phyloP scores from a whole-genome alignment of 2,888 invertebrate genomes.

The Eupithecia insigniata region DNA sequence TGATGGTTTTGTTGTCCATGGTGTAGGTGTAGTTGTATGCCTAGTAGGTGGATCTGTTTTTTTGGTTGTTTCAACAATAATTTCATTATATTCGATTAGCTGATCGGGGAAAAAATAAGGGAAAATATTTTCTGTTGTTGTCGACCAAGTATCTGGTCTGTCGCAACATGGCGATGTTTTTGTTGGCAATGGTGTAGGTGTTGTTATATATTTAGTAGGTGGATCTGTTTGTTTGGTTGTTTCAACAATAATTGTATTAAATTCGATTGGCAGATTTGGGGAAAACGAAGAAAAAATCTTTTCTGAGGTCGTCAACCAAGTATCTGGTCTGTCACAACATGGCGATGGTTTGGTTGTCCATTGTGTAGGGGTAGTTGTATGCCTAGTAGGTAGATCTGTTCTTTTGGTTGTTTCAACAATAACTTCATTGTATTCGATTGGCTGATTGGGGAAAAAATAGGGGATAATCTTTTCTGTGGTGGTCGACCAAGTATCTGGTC shows the following conservation, averaged over 20 bases:
- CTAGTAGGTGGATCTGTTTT: background rate
- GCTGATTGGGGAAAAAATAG: background rate
- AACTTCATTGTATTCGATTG: slow-evolving; percentile 13
- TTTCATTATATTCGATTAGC: slow-evolving; percentile 14
- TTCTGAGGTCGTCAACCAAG: slow-evolving; percentile 47
- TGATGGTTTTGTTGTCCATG: background rate
- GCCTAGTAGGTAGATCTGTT: background rate
- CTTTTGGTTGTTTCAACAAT: background rate
- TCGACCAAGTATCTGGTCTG: slow-evolving; percentile 49
- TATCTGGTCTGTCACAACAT: slow-evolving; percentile 48
- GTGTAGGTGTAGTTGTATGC: background rate
- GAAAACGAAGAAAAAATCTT: slow-evolving; percentile 6
- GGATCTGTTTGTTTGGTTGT: background rate
- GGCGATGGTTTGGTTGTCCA: background rate
- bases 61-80: background rate
- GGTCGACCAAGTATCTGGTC: slow-evolving; percentile 49
- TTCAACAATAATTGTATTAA: slow-evolving; percentile 3
- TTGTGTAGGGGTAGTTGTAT: background rate
- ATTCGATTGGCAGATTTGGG: slow-evolving; percentile 6
- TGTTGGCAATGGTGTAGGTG: background rate
- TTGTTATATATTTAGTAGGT: background rate
- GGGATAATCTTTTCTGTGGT: slow-evolving; percentile 33
- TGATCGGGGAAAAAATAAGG: slow-evolving; percentile 5
- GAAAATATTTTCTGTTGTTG: slow-evolving; percentile 35
- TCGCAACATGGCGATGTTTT: slow-evolving; percentile 41